Conservation (phyloP, 2,797 vertebrate species). For the Acanthurus tractus region DNA sequence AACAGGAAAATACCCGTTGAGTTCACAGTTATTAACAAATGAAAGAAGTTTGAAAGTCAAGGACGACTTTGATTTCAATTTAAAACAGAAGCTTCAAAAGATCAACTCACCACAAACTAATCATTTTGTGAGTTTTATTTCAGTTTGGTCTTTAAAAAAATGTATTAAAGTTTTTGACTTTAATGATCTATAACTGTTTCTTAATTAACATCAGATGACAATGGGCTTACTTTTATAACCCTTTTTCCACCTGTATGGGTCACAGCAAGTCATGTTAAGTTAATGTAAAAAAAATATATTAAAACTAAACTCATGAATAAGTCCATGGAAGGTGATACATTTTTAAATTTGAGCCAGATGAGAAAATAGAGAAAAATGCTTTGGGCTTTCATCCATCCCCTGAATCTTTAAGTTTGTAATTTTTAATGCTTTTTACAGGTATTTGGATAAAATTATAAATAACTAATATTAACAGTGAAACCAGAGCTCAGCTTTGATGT, state of each 20-base stretch:
- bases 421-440: slow-evolving; percentile 31
- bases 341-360: slow-evolving; percentile 39
- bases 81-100: not conserved
- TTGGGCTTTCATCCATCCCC: not conserved
- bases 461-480: slow-evolving; percentile 27
- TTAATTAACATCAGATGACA: slow-evolving; percentile 38
- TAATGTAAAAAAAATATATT: slow-evolving; percentile 24
- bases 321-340: slow-evolving; percentile 32
- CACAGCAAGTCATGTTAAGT: slow-evolving; percentile 20
- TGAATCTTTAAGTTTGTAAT: slow-evolving; percentile 33
- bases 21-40: not conserved
- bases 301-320: slow-evolving; percentile 27
- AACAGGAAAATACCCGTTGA: not conserved
- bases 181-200: slow-evolving; percentile 22
- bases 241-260: slow-evolving; percentile 3
- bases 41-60: not conserved
- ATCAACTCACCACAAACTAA: not conserved
- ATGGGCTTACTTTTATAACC: not conserved
- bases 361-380: slow-evolving; percentile 34
- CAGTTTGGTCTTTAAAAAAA: no score
- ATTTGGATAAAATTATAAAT: slow-evolving; percentile 36
- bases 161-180: not conserved
- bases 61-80: not conserved
- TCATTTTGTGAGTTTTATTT: not conserved
- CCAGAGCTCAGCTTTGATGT: slow-evolving; percentile 4